Evolutionary conservation across 2,888 invertebrate genomes (phyloP).

Genomic region (Myopa tessellatipennis): DNA sequence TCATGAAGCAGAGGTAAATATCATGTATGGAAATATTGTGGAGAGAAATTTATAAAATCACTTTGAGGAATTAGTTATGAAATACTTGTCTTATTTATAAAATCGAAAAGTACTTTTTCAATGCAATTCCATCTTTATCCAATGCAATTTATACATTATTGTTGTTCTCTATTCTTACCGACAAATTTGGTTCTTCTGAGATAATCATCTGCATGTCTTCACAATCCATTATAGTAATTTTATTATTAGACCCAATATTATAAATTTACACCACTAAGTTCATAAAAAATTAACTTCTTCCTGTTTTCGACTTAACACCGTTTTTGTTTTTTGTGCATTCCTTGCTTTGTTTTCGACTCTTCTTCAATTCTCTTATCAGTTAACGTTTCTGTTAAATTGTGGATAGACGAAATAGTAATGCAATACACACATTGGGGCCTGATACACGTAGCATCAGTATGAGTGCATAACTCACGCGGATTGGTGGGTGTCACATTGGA

Average conservation of each 20-base stretch:
- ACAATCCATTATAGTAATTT: conserved; percentile 58
- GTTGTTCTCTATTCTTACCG: conserved; percentile 53
- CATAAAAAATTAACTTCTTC: too few species aligned
- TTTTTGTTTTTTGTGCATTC: not conserved
- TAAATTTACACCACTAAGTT: too few species aligned
- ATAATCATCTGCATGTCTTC: conserved; percentile 65
- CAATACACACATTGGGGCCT: too few species aligned
- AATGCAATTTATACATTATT: too few species aligned
- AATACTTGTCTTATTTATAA: not conserved
- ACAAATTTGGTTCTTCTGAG: conserved; percentile 62
- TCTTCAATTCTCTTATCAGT: not conserved
- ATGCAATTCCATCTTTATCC: not conserved
- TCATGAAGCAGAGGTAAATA: not conserved
- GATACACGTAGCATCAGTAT: too few species aligned
- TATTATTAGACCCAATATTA: not conserved
- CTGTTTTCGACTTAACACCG: not conserved
- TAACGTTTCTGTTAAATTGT: too few species aligned
- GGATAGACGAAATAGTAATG: too few species aligned
- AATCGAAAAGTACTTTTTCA: not conserved
- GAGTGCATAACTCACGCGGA: too few species aligned
- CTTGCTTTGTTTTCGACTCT: not conserved
- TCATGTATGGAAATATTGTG: not conserved
- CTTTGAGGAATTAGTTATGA: not conserved
- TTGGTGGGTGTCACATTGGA: too few species aligned
- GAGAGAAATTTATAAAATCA: not conserved